phyloP scores from a whole-genome alignment of 2,797 vertebrate genomes.

The Urocyon cinereoargenteus region DNA sequence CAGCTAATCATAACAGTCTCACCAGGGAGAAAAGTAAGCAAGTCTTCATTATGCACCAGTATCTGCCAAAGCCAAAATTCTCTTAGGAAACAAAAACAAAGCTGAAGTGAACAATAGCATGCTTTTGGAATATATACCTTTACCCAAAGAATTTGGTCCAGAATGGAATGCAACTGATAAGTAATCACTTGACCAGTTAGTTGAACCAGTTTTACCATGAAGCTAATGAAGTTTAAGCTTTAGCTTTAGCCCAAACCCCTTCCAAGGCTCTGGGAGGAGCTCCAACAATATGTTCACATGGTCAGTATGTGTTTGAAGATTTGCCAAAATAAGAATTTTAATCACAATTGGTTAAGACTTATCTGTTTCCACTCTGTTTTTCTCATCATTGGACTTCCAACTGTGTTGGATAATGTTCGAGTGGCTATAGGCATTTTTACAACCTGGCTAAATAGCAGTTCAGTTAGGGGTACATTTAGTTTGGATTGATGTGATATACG shows the following conservation, averaged over 20 bases:
- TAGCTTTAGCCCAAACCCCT: not conserved
- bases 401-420: not conserved
- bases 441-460: not conserved
- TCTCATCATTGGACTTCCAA: not conserved
- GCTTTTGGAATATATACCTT: conserved; percentile 9
- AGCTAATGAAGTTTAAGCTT: conserved; percentile 40
- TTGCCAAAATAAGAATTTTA: conserved; percentile 44
- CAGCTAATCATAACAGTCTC: conserved; percentile 69
- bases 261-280: not conserved
- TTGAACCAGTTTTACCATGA: conserved; percentile 4
- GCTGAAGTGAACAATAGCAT: not conserved
- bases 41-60: not conserved
- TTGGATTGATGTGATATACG: not conserved
- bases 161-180: not conserved
- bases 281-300: not conserved
- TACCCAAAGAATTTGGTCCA: not conserved
- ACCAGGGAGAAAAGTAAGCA: conserved; percentile 52
- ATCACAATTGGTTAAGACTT: not conserved
- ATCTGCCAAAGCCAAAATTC: conserved; percentile 47
- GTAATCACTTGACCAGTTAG: not conserved
- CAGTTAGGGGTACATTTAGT: not conserved
- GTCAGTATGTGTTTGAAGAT: not conserved
- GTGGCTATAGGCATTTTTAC: not conserved
- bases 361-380: not conserved
- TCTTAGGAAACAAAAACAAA: conserved; percentile 10